Conservation (phyloP, 1,140 invertebrate species). For the Ptiloglossa arizonensis region DNA sequence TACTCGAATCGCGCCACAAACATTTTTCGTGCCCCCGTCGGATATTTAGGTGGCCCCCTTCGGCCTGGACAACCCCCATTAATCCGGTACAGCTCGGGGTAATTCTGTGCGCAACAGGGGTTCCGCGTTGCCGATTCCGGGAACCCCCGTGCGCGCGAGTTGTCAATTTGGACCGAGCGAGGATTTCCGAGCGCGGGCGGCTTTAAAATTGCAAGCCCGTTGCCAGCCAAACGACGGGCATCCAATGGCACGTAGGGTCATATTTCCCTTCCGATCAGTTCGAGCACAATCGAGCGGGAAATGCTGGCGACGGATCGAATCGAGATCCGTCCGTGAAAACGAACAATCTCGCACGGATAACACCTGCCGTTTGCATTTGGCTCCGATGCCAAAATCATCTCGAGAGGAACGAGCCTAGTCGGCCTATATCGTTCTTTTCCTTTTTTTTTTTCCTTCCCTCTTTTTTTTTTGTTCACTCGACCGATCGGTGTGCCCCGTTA, state of each 20-base stretch:
- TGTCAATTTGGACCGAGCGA: too few relatives aligned
- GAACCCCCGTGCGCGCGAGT: too few relatives aligned
- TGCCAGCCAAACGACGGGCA: constrained; percentile 28
- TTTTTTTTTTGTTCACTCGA: too few relatives aligned
- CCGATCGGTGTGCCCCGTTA: constrained; percentile 3
- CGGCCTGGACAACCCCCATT: too few relatives aligned
- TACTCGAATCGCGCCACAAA: too few relatives aligned
- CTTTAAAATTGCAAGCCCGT: constrained; percentile 51
- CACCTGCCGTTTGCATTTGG: constrained; percentile 63
- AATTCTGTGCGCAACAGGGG: not conserved
- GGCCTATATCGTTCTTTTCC: constrained; percentile 35
- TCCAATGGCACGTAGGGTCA: constrained; percentile 38
- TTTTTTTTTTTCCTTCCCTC: too few relatives aligned
- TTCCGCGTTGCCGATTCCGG: constrained; percentile 11
- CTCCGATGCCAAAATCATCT: constrained; percentile 61
- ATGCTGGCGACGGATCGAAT: constrained; percentile 27
- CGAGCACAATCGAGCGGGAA: constrained; percentile 12
- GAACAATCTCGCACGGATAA: constrained; percentile 57
- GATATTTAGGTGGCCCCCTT: too few relatives aligned
- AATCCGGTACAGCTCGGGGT: too few relatives aligned
- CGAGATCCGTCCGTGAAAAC: constrained; percentile 44
- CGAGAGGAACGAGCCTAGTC: constrained; percentile 36
- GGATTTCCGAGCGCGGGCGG: constrained; percentile 19
- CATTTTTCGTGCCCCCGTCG: too few relatives aligned
- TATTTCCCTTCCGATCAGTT: constrained; percentile 14